Conservation (phyloP, 2,113 vertebrate species). For the Equus quagga region DNA sequence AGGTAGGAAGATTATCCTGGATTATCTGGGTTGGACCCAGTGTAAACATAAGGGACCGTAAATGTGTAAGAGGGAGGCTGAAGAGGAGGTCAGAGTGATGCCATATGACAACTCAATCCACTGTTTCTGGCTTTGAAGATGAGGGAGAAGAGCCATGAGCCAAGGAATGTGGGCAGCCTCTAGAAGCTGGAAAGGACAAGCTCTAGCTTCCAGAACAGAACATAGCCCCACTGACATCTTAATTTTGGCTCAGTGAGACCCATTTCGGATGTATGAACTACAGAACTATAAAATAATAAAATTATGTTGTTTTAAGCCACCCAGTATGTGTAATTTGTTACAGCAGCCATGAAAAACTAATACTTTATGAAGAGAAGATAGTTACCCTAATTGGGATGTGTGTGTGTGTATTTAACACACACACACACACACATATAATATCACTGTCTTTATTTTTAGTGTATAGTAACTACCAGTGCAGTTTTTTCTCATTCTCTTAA, state of each 20-base stretch:
- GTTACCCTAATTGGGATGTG: background rate
- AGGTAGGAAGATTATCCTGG: background rate
- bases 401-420: background rate
- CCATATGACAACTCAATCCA: background rate
- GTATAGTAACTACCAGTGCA: background rate
- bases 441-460: slow-evolving; percentile 13
- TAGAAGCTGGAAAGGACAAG: background rate
- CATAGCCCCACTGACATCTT: background rate
- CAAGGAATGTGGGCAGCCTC: background rate
- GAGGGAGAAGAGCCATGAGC: background rate
- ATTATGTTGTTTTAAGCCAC: background rate
- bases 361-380: background rate
- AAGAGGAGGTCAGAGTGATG: background rate
- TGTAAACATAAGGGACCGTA: background rate
- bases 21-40: background rate
- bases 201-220: background rate
- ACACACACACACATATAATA: background rate
- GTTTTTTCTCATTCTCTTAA: background rate
- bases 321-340: background rate
- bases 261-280: background rate
- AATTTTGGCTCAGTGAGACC: background rate
- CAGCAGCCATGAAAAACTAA: background rate
- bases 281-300: background rate
- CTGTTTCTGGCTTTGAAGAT: background rate
- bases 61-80: background rate